phyloP scores from a whole-genome alignment of 2,797 vertebrate species.

The Gila robusta region DNA sequence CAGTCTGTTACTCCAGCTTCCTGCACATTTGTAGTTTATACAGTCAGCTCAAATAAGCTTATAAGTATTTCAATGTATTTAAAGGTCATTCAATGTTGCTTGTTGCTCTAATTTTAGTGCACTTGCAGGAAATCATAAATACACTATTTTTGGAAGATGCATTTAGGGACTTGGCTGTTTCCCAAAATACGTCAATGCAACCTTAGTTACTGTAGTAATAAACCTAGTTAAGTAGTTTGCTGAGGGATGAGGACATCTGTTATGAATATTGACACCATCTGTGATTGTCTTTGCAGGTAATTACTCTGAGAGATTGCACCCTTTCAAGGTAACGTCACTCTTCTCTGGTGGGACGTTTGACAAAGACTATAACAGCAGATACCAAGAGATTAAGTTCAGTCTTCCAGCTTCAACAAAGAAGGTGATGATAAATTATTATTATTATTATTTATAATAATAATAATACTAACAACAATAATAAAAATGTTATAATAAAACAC shows the following conservation, averaged over 20 bases:
- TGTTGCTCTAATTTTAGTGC: neutral
- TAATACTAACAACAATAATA: no score
- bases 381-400: conserved; percentile 72
- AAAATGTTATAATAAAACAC: neutral
- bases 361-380: conserved; percentile 79
- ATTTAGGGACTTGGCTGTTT: neutral
- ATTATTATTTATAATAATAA: neutral
- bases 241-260: neutral
- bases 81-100: neutral
- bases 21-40: neutral
- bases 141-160: neutral
- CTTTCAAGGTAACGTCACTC: conserved; percentile 73
- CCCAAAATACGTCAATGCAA: neutral
- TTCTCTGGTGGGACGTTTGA: conserved; percentile 80
- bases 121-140: neutral
- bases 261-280: neutral
- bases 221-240: neutral
- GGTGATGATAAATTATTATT: conserved; percentile 62
- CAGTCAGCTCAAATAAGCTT: neutral
- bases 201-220: neutral
- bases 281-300: conserved; percentile 52
- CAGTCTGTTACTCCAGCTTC: neutral
- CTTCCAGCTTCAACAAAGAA: conserved; percentile 75
- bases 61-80: neutral
- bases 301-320: conserved; percentile 57